These are phyloP conservation scores for Fulmarus glacialis DNA, from an alignment of 2,113 vertebrate species.

Conservation along the genomic window DNA sequence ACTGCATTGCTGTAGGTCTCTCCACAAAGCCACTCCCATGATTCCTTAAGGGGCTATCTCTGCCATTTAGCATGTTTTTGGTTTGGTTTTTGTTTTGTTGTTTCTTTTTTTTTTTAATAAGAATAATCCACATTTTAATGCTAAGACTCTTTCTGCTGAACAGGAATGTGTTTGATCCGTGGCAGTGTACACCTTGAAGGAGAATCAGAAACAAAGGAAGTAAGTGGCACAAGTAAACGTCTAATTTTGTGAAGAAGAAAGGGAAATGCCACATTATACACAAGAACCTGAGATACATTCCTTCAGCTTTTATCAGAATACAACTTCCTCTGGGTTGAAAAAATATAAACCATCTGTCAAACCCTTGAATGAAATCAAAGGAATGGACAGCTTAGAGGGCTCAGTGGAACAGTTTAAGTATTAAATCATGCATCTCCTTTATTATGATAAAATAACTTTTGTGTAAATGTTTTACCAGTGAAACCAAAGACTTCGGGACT, in stretches of 20 bases:
- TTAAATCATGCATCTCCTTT: conserved; percentile 54
- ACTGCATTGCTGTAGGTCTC: conserved; percentile 79
- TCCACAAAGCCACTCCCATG: conserved; percentile 70
- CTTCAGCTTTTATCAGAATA: conserved; percentile 39
- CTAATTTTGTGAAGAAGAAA: conserved; percentile 13
- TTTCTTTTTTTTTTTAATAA: background rate
- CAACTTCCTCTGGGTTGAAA: conserved; percentile 17
- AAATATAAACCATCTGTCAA: conserved; percentile 62
- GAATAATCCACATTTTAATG: conserved; percentile 29
- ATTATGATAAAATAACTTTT: conserved; percentile 46
- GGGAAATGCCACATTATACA: background rate
- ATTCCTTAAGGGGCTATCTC: conserved; percentile 64
- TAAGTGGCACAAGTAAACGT: background rate
- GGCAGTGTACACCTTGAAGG: conserved; percentile 17
- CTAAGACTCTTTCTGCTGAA: background rate
- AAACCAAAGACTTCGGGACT: background rate
- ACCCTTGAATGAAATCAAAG: conserved; percentile 45
- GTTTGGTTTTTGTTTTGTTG: background rate
- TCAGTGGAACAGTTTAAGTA: conserved; percentile 27
- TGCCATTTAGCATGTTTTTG: conserved; percentile 16
- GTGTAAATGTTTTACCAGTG: conserved; percentile 22
- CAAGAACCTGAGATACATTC: conserved; percentile 38
- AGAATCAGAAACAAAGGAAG: background rate
- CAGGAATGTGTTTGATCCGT: background rate
- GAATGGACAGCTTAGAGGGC: conserved; percentile 19